Evolutionary conservation across 1,140 invertebrate species (phyloP).

Genomic region (Manduca sexta): DNA sequence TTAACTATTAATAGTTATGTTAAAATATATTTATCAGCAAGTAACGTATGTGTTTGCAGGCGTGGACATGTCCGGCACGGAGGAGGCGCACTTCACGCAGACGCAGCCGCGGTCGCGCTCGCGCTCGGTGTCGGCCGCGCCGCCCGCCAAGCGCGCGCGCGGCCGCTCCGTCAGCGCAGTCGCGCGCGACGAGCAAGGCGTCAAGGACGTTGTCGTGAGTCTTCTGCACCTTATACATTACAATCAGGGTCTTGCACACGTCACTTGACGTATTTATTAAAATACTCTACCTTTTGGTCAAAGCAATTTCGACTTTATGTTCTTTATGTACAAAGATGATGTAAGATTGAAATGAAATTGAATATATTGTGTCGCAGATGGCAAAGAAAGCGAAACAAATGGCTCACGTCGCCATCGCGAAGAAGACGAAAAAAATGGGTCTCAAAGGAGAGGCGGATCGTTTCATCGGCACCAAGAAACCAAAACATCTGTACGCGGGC

Average conservation of each 20-base stretch:
- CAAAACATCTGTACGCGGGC: conserved; percentile 95
- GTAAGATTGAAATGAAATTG: not conserved
- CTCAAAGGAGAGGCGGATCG: conserved; percentile 98
- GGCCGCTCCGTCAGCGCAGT: conserved; percentile 73
- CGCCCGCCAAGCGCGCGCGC: conserved; percentile 77
- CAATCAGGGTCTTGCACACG: no score
- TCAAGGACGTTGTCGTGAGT: conserved; percentile 84
- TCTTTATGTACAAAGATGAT: no score
- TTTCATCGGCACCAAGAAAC: conserved; percentile 94
- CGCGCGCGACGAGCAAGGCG: conserved; percentile 83
- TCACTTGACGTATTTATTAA: no score
- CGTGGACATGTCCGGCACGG: conserved; percentile 88
- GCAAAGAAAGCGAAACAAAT: conserved; percentile 86
- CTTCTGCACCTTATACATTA: not conserved
- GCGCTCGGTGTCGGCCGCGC: conserved; percentile 74
- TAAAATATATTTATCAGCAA: not conserved
- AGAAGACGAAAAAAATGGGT: conserved; percentile 87
- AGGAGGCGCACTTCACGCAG: conserved; percentile 79
- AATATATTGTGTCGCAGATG: conserved; percentile 77
- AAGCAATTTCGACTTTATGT: no score
- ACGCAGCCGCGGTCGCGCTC: conserved; percentile 74
- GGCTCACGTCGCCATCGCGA: conserved; percentile 88
- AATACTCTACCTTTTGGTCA: no score
- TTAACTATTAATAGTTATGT: no score
- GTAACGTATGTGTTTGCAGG: conserved; percentile 28